Evolutionary conservation across 2,113 vertebrate species (phyloP).

Genomic region (Paralichthys olivaceus): DNA sequence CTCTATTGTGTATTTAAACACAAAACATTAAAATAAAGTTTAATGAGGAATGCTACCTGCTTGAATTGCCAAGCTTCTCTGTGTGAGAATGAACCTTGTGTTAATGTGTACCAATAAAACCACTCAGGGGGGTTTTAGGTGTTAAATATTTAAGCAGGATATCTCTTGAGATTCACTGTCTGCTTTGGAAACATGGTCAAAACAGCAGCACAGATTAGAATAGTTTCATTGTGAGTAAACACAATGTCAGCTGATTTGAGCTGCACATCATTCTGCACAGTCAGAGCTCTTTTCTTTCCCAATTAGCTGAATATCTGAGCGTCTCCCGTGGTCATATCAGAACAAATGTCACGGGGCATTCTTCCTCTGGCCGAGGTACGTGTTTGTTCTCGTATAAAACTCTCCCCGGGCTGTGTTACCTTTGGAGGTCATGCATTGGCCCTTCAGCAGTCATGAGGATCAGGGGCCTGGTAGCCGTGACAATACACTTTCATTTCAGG

Average conservation of each 20-base stretch:
- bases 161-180: neutral
- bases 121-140: too few relatives aligned
- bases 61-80: neutral
- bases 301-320: constrained; percentile 58
- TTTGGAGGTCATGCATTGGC: constrained; percentile 61
- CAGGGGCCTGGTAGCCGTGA: constrained; percentile 68
- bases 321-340: constrained; percentile 57
- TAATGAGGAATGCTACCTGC: neutral
- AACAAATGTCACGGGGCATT: constrained; percentile 55
- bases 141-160: neutral
- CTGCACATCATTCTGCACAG: constrained; percentile 28
- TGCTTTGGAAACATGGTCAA: neutral
- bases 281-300: constrained; percentile 36
- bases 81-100: neutral
- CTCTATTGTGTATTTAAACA: neutral
- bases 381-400: constrained; percentile 63
- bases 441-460: constrained; percentile 55
- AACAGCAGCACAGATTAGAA: neutral
- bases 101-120: neutral
- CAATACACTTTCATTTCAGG: constrained; percentile 78
- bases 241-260: constrained; percentile 28
- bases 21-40: neutral
- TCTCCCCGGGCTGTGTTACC: constrained; percentile 61
- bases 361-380: constrained; percentile 40
- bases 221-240: constrained; percentile 24